Conservation (phyloP, 2,113 vertebrate genomes). For the Tursiops truncatus region DNA sequence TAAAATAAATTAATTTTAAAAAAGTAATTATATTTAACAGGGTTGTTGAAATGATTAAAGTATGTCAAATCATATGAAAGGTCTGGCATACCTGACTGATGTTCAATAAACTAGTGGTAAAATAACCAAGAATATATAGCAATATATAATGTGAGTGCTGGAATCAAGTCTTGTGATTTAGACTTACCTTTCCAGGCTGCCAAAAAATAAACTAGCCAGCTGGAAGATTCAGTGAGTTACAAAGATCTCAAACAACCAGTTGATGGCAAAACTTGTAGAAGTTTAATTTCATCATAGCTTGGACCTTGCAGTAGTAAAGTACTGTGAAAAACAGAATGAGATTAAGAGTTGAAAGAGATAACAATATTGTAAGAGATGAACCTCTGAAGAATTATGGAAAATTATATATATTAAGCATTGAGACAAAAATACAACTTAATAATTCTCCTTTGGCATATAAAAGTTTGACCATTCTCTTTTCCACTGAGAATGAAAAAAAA, state of each 20-base stretch:
- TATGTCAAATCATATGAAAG: neutral
- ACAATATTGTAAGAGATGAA: neutral
- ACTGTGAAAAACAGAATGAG: neutral
- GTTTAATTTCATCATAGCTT: neutral
- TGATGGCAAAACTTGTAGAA: neutral
- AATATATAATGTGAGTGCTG: neutral
- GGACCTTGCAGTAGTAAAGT: neutral
- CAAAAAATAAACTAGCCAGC: neutral
- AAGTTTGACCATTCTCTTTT: slow-evolving; percentile 8
- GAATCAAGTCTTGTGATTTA: neutral
- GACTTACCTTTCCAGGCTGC: neutral
- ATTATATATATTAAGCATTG: neutral
- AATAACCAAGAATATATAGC: neutral
- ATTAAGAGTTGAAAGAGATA: neutral
- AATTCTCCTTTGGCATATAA: neutral
- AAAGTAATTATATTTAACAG: neutral
- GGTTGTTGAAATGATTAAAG: neutral
- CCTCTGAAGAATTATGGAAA: neutral
- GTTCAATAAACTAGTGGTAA: neutral
- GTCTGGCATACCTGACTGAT: neutral
- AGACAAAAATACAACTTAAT: neutral
- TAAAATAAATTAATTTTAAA: too few species aligned
- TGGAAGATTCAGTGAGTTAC: neutral
- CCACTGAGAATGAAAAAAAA: neutral
- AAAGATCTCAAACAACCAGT: neutral